Evolutionary conservation across 2,113 vertebrate genomes (phyloP).

Genomic region (Maccullochella peelii): DNA sequence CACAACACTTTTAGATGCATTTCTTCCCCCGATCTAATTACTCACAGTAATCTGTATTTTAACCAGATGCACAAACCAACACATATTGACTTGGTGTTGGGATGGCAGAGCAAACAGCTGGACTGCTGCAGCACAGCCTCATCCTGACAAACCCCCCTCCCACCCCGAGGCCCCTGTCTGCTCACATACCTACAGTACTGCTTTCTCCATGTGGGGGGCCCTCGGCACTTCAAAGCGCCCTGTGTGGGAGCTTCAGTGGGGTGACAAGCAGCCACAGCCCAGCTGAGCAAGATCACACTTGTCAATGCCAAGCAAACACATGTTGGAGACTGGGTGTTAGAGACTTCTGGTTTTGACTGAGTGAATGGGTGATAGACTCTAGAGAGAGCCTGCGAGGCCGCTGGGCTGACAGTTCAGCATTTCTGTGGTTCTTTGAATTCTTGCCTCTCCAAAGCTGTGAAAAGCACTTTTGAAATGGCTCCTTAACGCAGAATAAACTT

Average conservation of each 20-base stretch:
- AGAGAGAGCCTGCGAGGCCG: constrained; percentile 32
- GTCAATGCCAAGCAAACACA: constrained; percentile 76
- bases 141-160: constrained; percentile 54
- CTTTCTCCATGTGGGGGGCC: constrained; percentile 63
- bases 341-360: constrained; percentile 12
- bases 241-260: constrained; percentile 63
- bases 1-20: not conserved
- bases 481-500: constrained; percentile 28
- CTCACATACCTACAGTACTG: constrained; percentile 45
- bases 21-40: not conserved
- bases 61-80: constrained; percentile 51
- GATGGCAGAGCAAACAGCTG: constrained; percentile 81
- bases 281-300: constrained; percentile 76
- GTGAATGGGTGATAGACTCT: constrained; percentile 41
- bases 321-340: constrained; percentile 38
- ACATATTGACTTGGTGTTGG: constrained; percentile 76
- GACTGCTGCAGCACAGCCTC: constrained; percentile 58
- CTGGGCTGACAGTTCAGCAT: constrained; percentile 40
- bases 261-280: constrained; percentile 69
- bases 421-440: constrained; percentile 49
- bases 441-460: constrained; percentile 14
- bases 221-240: constrained; percentile 77
- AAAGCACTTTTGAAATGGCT: constrained; percentile 20
- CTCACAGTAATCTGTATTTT: not conserved
- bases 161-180: constrained; percentile 46